Base-by-base conservation (phyloP, 2,888 invertebrate species). In the Lithophane leautieri region DNA sequence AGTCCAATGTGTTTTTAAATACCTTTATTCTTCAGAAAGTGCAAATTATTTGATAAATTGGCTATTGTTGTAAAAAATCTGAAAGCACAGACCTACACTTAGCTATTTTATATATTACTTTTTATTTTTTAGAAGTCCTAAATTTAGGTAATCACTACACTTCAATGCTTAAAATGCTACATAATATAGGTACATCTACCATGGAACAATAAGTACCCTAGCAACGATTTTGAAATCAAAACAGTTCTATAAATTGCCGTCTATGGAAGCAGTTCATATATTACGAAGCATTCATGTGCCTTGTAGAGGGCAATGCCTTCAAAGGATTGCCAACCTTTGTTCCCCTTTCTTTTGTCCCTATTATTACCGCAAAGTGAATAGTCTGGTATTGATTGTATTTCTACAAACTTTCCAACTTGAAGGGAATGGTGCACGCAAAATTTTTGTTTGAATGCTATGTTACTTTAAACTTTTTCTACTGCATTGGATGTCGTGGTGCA, bases 371-470 rank as follows among this genome's bases (percentile, higher is more conserved):
- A 40, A 76, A 69, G 68, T 83, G 40, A 73, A 73, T 66, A 76
- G 70, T 19, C 54, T 80, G 63, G 68, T 81, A 83, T 81, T 77
- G 84, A 83, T 81, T 81, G 81, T 83, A 81, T 77, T 84, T 84
- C 79, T 70, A 70, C 54, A 77, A 77, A 84, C 47, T 69, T 73
- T 83, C 50, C 60, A 34, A 76, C 70, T 56, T 77, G 50, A 14
- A 70, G 72, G 73, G 54, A 67, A 69, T 61, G 63, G 70, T 65
- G 81, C 84, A 84, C 78, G 84, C 69, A 62, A 81, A 56, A 34
- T 47, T 42, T 61, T 72, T 83, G 70, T 73, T 16, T 77, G 25
- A 50, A 50, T 50, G n/a, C 56, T 61, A 40, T 68, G 22, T 65
- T 68, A 71, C 68, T 73, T 73, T 22, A 6, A 72, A 73, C 56